Conservation (phyloP, 1,140 invertebrate genomes). For the Pachypeltis micranthus region DNA sequence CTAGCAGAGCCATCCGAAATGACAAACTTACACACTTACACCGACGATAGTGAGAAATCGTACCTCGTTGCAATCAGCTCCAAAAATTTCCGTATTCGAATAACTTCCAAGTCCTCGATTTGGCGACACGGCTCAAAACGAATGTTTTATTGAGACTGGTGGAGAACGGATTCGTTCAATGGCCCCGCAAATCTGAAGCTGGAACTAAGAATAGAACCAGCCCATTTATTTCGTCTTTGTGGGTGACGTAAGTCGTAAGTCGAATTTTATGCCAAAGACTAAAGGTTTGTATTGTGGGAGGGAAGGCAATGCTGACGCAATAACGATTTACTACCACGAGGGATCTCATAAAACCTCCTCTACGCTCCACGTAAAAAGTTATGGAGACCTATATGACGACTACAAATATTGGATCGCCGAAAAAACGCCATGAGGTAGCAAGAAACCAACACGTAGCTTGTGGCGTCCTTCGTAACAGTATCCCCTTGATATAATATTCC, state of each 20-base stretch:
- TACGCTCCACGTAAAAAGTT: slow-evolving; percentile 6
- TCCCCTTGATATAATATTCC: no score
- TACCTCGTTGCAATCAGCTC: no score
- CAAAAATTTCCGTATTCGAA: no score
- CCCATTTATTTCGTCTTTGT: slow-evolving; percentile 11
- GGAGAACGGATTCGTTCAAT: no score
- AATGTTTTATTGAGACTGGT: no score
- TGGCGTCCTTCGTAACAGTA: not conserved
- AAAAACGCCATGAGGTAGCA: not conserved
- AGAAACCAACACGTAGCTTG: not conserved
- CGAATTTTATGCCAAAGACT: slow-evolving; percentile 2
- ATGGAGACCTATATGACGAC: slow-evolving; percentile 12
- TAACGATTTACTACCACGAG: slow-evolving; percentile 15
- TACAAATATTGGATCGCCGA: slow-evolving; percentile 13
- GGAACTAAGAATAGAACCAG: not conserved
- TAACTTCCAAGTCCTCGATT: no score
- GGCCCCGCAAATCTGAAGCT: not conserved
- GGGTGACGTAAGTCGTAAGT: slow-evolving; percentile 9
- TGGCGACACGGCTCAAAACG: no score
- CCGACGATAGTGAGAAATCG: no score
- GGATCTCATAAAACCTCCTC: slow-evolving; percentile 12
- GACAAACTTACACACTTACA: no score
- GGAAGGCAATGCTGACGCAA: slow-evolving; percentile 14
- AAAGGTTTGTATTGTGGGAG: slow-evolving; percentile 8
- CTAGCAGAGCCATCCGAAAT: no score